Evolutionary conservation across 2,888 invertebrate genomes (phyloP).

Genomic region (Pharmacophagus antenor): DNA sequence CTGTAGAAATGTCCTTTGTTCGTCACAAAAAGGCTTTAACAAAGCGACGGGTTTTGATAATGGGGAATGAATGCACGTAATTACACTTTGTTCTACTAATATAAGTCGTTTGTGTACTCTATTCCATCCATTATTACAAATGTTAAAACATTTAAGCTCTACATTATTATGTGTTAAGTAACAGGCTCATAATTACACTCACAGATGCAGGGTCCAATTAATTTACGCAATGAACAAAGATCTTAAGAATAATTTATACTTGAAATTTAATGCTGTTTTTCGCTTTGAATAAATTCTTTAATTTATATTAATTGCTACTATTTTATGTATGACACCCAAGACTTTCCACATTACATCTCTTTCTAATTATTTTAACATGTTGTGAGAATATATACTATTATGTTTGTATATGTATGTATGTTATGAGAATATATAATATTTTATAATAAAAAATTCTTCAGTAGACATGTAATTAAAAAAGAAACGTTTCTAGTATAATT

Average conservation of each 20-base stretch:
- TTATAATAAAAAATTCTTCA: no score
- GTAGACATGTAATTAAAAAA: no score
- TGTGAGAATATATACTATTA: no score
- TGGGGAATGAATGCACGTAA: constrained; percentile 58
- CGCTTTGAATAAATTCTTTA: neutral
- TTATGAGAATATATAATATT: no score
- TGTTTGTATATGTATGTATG: no score
- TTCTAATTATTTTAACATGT: no score
- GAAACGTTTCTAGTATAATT: no score
- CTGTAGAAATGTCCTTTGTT: constrained; percentile 37
- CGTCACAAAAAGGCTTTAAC: constrained; percentile 35
- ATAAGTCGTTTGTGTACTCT: constrained; percentile 52
- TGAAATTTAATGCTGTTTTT: neutral
- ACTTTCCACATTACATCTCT: no score
- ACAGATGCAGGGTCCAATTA: constrained; percentile 5
- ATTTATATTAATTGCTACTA: no score
- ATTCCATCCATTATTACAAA: constrained; percentile 19
- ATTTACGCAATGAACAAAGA: constrained; percentile 5
- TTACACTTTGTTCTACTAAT: constrained; percentile 63
- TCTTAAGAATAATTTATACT: neutral
- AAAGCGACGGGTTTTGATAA: constrained; percentile 51
- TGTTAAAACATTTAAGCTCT: constrained; percentile 19
- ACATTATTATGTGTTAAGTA: constrained; percentile 18
- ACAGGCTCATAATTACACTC: constrained; percentile 8
- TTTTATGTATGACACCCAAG: no score